phyloP scores from a whole-genome alignment of 53 echinoderm and acorn worm species.

The Echinometra lucunter region DNA sequence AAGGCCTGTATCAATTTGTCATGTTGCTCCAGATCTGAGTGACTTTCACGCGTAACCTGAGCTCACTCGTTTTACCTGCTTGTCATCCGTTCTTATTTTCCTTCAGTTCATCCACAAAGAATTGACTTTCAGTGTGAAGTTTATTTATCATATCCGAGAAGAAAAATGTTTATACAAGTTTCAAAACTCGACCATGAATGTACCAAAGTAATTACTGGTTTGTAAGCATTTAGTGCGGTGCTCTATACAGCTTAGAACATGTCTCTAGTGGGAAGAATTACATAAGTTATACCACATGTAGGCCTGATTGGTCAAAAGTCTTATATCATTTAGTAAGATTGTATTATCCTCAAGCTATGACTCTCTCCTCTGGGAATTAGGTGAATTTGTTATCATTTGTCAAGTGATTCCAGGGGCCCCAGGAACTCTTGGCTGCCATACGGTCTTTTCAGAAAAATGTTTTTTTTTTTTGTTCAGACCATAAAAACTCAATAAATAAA shows the following conservation, averaged over 20 bases:
- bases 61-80: background rate
- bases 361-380: too few species aligned
- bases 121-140: background rate
- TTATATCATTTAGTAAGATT: background rate
- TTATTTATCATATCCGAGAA: background rate
- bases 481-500: too few species aligned
- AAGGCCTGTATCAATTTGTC: conserved; percentile 29
- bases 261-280: background rate
- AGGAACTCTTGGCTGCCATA: too few species aligned
- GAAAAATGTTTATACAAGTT: background rate
- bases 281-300: background rate
- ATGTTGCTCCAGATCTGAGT: background rate
- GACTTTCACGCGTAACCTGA: background rate
- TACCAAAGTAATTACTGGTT: background rate
- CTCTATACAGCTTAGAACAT: background rate
- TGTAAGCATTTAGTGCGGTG: background rate
- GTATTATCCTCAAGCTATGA: too few species aligned
- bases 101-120: background rate
- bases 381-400: too few species aligned
- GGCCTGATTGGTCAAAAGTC: background rate
- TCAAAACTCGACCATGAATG: background rate
- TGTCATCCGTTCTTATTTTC: background rate
- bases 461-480: too few species aligned
- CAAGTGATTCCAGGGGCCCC: too few species aligned
- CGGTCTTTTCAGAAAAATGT: too few species aligned